Evolutionary conservation across 2,797 vertebrate genomes (phyloP).

Genomic region (Amniataba percoides): DNA sequence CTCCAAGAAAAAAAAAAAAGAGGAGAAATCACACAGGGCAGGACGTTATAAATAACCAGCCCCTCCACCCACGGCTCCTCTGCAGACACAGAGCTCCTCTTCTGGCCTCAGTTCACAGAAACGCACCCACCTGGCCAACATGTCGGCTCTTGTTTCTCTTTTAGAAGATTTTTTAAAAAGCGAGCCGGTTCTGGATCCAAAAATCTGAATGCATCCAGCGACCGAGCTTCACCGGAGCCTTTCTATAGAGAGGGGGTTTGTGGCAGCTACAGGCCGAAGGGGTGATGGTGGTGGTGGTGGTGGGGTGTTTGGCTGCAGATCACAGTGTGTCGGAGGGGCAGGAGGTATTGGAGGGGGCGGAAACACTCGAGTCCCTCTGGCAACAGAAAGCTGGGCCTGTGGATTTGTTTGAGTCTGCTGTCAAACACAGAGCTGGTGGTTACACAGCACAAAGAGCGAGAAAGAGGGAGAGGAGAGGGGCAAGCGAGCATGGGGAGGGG

Average conservation of each 20-base stretch:
- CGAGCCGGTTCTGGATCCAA: constrained; percentile 37
- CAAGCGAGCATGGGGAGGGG: constrained; percentile 30
- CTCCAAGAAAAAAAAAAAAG: constrained; percentile 14
- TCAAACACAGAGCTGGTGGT: constrained; percentile 77
- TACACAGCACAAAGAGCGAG: constrained; percentile 66
- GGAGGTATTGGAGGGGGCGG: constrained; percentile 60
- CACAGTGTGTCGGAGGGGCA: constrained; percentile 62
- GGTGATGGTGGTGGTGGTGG: constrained; percentile 5
- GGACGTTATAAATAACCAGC: constrained; percentile 75
- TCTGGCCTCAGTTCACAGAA: constrained; percentile 36
- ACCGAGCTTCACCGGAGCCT: constrained; percentile 41
- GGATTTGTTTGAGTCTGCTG: constrained; percentile 81
- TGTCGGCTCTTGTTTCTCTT: constrained; percentile 47
- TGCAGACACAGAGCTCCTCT: constrained; percentile 43
- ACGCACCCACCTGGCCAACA: constrained; percentile 54
- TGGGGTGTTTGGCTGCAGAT: constrained; percentile 64
- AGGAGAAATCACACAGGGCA: constrained; percentile 44
- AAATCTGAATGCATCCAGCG: constrained; percentile 48
- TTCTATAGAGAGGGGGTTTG: constrained; percentile 50
- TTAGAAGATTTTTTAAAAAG: constrained; percentile 23
- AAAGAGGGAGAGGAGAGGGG: constrained; percentile 40
- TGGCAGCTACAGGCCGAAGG: constrained; percentile 46
- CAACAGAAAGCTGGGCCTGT: constrained; percentile 72
- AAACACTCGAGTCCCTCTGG: constrained; percentile 76
- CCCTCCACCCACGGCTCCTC: constrained; percentile 10